Percentiles rank a stretch among this genome's conserved stretches.
Conservation (phyloP, 2,888 invertebrate species). For the Graphium colonna region DNA sequence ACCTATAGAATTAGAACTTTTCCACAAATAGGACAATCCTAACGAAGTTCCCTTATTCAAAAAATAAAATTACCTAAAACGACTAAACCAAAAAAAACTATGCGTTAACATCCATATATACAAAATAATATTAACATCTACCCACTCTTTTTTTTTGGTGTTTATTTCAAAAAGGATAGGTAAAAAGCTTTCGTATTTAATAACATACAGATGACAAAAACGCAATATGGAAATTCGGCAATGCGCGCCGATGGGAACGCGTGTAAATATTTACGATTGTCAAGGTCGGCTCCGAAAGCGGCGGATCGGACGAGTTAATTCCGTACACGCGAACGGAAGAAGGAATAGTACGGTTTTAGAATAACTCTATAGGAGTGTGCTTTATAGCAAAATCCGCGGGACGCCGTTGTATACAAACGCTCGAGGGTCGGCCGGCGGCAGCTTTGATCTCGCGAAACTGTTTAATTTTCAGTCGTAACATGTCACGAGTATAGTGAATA, state of each 20-base stretch:
- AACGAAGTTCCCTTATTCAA: too few relatives aligned
- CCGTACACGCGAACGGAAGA: slow-evolving; percentile 40
- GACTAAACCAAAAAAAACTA: too few relatives aligned
- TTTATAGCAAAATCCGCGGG: slow-evolving; percentile 27
- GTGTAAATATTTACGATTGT: slow-evolving; percentile 61
- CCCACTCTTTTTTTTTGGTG: too few relatives aligned
- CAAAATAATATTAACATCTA: too few relatives aligned
- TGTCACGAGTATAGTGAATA: slow-evolving; percentile 9
- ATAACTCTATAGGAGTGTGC: slow-evolving; percentile 38
- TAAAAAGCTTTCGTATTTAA: too few relatives aligned
- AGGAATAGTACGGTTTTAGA: slow-evolving; percentile 32
- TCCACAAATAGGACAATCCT: too few relatives aligned
- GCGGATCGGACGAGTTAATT: slow-evolving; percentile 32
- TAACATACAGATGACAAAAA: too few relatives aligned
- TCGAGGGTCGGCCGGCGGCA: slow-evolving; percentile 10
- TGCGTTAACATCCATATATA: too few relatives aligned
- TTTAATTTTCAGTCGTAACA: slow-evolving; percentile 19
- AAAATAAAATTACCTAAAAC: too few relatives aligned
- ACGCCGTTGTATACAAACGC: slow-evolving; percentile 25
- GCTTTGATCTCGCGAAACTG: slow-evolving; percentile 20
- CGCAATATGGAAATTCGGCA: too few relatives aligned
- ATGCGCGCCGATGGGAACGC: slow-evolving; percentile 51
- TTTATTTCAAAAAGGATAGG: too few relatives aligned
- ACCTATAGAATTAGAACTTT: too few relatives aligned
- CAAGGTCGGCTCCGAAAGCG: slow-evolving; percentile 49